Percentiles rank a stretch among this genome's conserved stretches.
Conservation (phyloP, 2,113 vertebrate genomes). For the Carettochelys insculpta region DNA sequence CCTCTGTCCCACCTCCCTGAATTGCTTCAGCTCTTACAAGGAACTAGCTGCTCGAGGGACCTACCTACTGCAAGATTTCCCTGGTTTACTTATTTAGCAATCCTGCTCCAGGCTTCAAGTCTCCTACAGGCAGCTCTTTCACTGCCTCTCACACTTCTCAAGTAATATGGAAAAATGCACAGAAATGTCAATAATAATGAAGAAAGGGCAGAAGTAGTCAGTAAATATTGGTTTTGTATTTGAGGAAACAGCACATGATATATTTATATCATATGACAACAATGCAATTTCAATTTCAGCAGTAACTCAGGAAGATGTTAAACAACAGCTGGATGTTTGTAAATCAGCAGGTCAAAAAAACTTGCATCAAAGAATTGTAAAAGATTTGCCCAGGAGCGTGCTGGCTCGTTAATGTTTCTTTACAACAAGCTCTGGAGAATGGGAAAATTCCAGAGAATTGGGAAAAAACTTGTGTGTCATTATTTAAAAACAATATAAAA, state of each 20-base stretch:
- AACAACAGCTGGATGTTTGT: neutral
- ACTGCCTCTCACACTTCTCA: neutral
- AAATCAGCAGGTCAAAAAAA: neutral
- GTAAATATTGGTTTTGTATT: neutral
- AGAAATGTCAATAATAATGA: neutral
- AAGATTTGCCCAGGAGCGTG: neutral
- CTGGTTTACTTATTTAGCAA: neutral
- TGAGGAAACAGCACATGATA: neutral
- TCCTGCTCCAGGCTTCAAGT: neutral
- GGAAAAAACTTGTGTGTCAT: neutral
- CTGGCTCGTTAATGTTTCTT: neutral
- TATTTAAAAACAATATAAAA: neutral
- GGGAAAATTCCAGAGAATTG: neutral
- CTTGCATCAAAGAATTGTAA: neutral
- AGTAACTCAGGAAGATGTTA: neutral
- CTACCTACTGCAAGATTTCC: neutral
- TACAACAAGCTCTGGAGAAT: neutral
- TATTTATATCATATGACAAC: neutral
- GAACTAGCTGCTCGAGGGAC: neutral
- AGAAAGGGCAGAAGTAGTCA: neutral
- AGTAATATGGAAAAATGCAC: neutral
- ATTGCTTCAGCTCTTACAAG: neutral
- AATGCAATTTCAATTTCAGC: neutral
- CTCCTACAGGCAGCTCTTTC: neutral
- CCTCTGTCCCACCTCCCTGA: neutral